Base-by-base conservation (phyloP, 1,140 invertebrate genomes). In the Plectrocnemia conspersa region DNA sequence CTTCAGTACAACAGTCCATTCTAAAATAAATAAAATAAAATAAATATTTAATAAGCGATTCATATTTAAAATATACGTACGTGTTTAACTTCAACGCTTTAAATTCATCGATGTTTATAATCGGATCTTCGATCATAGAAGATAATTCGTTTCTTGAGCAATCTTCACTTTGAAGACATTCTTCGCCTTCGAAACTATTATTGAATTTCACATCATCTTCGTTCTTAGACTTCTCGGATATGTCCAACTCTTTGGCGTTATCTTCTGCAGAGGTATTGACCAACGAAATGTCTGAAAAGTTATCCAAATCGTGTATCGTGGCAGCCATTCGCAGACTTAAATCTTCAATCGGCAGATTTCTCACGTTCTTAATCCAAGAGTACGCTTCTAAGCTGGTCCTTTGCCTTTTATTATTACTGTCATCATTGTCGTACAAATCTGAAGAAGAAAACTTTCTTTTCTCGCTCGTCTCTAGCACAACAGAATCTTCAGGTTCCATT, bases 11-110 rank as follows among this genome's bases (percentile, higher is more conserved):
- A 24, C 49, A 52, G 24, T 52, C 49, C 10, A n/a, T 27, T 18
- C 49, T 52, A 42, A 42, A 52, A 52, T 7, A 35, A 48, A n/a
- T 4, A 44, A 33, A 19, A 33, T 23, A 48, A 33, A 15, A 33
- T 33, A 44, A 10, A 3, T 23, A 16, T 44, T 11, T 22, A 19
- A 19, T 3, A 13, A 50, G 36, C 36, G 24, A 38, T 16, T 50
- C 2, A 15, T 11, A 10, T 21, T 18, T 35, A 29, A 27, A 46
- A 19, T 11, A 35, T 15, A 25, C 23, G 21, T 50, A 50, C 48
- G 15, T 50, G 15, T 50, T 50, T 2, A 50, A 50, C n/a, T 40
- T 16, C 10, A 50, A 40, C 3, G 19, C 21, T 22, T 24, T 40
- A 24, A 15, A 24, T 50, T 38, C 21, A 3, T 7, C 23, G 32